phyloP scores from a whole-genome alignment of 2,888 invertebrate species.

The Macrophya annulata region DNA sequence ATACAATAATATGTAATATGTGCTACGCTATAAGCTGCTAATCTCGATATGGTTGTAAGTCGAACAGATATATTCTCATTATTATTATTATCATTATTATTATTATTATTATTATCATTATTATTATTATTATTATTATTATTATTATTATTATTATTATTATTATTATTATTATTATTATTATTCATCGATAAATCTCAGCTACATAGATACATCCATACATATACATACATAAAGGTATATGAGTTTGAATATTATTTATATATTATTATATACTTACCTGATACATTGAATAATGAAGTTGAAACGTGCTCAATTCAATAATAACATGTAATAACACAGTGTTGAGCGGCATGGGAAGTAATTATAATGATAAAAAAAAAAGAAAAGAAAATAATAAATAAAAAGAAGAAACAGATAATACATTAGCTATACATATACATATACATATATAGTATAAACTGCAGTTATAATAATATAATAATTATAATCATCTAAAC shows the following conservation, averaged over 20 bases:
- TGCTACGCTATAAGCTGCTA: background rate
- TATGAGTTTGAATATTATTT: slow-evolving; percentile 1
- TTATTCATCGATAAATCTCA: background rate
- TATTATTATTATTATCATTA: background rate
- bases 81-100: background rate
- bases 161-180: background rate
- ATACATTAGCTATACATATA: background rate
- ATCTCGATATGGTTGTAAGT: slow-evolving; percentile 31
- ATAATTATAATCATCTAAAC: background rate
- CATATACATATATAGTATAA: background rate
- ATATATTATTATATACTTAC: background rate
- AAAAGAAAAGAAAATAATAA: background rate
- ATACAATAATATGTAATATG: background rate
- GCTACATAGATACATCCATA: background rate
- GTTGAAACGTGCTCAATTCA: slow-evolving; percentile 17
- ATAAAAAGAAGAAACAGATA: background rate
- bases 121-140: background rate
- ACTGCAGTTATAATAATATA: background rate
- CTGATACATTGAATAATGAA: slow-evolving; percentile 8
- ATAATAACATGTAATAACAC: background rate
- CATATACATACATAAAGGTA: background rate
- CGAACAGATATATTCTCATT: background rate
- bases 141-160: background rate
- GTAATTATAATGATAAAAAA: background rate
- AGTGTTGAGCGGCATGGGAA: background rate